A percentile compares a stretch with the other conserved stretches of the same genome.
phyloP scores from a whole-genome alignment of 1,140 invertebrate genomes.

The Phortica variegata region DNA sequence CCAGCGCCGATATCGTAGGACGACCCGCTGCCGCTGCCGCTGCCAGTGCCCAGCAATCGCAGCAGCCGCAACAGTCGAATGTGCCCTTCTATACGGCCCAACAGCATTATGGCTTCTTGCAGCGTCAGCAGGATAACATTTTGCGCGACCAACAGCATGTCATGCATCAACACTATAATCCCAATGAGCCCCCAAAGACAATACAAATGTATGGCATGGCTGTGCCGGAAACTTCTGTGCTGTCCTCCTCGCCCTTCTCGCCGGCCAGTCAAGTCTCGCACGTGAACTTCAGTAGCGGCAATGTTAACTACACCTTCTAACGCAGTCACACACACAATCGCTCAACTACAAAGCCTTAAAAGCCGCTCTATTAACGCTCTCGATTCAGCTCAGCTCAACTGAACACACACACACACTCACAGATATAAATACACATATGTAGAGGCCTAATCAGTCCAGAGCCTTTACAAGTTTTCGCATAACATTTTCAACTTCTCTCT shows the following conservation, averaged over 20 bases:
- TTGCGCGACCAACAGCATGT: slow-evolving; percentile 37
- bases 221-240: slow-evolving; percentile 24
- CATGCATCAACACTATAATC: slow-evolving; percentile 35
- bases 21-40: neutral
- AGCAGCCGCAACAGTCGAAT: slow-evolving; percentile 2
- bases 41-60: slow-evolving; percentile 1
- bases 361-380: too few species aligned
- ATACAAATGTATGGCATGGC: slow-evolving; percentile 28
- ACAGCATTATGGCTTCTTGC: slow-evolving; percentile 39
- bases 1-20: slow-evolving; percentile 1
- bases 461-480: too few species aligned
- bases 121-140: slow-evolving; percentile 38
- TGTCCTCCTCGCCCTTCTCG: slow-evolving; percentile 26
- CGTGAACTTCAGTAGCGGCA: slow-evolving; percentile 43
- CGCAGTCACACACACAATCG: too few species aligned
- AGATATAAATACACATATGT: too few species aligned
- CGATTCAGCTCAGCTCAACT: too few species aligned
- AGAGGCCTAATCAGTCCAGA: too few species aligned
- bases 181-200: slow-evolving; percentile 27
- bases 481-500: too few species aligned
- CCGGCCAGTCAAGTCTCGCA: slow-evolving; percentile 38
- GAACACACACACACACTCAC: too few species aligned
- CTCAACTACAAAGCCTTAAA: too few species aligned
- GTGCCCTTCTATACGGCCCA: slow-evolving; percentile 28
- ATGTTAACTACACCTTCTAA: slow-evolving; percentile 44